Evolutionary conservation across 2,113 vertebrate genomes (phyloP), one percentile per base, ranked within the genome.

Genomic region (Austrofundulus limnaeus): DNA sequence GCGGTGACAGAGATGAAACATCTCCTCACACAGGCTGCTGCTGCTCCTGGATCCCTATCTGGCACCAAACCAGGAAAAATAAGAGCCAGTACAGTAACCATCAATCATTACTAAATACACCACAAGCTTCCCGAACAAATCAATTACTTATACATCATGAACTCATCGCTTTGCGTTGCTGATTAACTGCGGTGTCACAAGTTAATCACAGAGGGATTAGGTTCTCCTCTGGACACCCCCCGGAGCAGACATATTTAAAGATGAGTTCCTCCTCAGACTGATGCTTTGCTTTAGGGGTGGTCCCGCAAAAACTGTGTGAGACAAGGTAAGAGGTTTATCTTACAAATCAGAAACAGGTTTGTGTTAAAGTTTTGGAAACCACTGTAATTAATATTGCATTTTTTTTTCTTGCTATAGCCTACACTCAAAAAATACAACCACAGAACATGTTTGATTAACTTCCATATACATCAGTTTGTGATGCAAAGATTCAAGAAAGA

Each of bases 201-300:
- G 88, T 90, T 90, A 85, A 89, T 88, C 47, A 49, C 59, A 74
- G 47, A 63, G 65, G 73, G 66, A 68, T 54, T 49, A 52, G 47
- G 48, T 66, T 51, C 62, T 70, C 41, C 42, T 34, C 54, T 49
- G 41, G 28, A 81, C 69, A 75, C 76, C 67, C 31, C 73, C 15
- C 65, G 58, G 49, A 74, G 53, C 17, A 28, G 20, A 49, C 31
- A 42, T 81, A 76, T 85, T 71, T 72, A 80, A 85, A 77, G 74
- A 64, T 74, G 70, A 24, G 59, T 50, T 28, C 34, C 46, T 45
- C 50, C 11, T 49, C 10, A 60, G 50, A 23, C 39, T 24, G 28
- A 51, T 37, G 23, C 42, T 41, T 60, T 46, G 15, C 39, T 23
- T 47, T 28, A 43, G 23, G 16, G 37, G 23, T 14, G 25, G 46